These are phyloP conservation scores for Rhincodon typus DNA, from an alignment of 2,797 vertebrate species.

Conservation along the genomic window DNA sequence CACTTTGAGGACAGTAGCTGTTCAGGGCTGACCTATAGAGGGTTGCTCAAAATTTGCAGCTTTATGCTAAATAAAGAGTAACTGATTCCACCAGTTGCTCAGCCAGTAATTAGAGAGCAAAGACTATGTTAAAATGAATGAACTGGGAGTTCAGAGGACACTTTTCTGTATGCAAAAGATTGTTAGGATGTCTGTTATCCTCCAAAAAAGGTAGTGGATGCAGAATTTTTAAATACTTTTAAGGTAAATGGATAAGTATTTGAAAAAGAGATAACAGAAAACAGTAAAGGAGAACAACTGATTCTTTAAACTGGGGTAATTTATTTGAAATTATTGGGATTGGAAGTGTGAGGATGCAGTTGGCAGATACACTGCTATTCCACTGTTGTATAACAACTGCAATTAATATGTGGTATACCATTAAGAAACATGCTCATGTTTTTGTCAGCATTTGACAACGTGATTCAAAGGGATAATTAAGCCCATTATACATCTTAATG, in stretches of 20 bases:
- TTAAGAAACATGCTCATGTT: no score
- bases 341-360: no score
- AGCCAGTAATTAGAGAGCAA: neutral
- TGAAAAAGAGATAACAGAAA: neutral
- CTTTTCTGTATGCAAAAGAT: neutral
- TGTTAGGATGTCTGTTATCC: neutral
- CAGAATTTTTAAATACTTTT: neutral
- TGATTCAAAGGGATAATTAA: no score
- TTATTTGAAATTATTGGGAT: no score
- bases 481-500: no score
- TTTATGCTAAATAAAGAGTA: neutral
- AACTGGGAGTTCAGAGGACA: neutral
- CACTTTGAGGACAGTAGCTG: no score
- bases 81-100: neutral
- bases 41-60: neutral
- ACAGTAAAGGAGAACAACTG: neutral
- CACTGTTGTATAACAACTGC: no score
- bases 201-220: neutral
- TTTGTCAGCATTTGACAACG: no score
- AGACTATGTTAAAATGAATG: neutral
- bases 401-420: no score
- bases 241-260: neutral
- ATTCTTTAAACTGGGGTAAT: no score
- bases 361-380: no score
- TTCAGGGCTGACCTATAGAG: neutral